These are phyloP conservation scores for Drosophila formosana DNA, from an alignment of 2,888 invertebrate species.

Conservation along the genomic window DNA sequence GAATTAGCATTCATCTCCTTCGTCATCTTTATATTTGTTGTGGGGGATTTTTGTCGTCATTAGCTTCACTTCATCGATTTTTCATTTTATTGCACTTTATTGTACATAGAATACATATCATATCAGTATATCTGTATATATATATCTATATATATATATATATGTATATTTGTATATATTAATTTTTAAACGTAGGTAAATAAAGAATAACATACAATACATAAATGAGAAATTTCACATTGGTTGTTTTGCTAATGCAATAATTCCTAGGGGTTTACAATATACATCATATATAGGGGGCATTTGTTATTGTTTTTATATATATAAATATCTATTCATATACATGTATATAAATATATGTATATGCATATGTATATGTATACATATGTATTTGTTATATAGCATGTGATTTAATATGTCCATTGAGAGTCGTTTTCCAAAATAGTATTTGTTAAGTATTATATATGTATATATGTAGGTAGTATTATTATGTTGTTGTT, in stretches of 20 bases:
- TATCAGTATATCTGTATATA: slow-evolving; percentile 45
- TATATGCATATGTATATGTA: slow-evolving; percentile 2
- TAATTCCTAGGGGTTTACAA: slow-evolving; percentile 53
- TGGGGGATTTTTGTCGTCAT: slow-evolving; percentile 3
- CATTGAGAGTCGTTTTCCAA: slow-evolving; percentile 40
- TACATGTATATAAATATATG: slow-evolving; percentile 22
- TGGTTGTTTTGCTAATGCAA: slow-evolving; percentile 25
- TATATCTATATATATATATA: slow-evolving; percentile 48
- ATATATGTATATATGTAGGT: background rate
- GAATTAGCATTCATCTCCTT: slow-evolving; percentile 23
- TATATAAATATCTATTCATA: slow-evolving; percentile 25
- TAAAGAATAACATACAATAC: slow-evolving; percentile 63
- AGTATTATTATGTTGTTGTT: slow-evolving; percentile 1
- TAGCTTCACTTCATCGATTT: slow-evolving; percentile 1
- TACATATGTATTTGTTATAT: slow-evolving; percentile 12
- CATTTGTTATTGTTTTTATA: slow-evolving; percentile 27
- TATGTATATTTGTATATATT: slow-evolving; percentile 50
- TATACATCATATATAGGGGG: slow-evolving; percentile 59
- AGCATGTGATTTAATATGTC: slow-evolving; percentile 41
- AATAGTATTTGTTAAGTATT: slow-evolving; percentile 16
- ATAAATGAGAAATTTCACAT: slow-evolving; percentile 50
- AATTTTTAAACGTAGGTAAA: slow-evolving; percentile 67
- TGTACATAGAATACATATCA: slow-evolving; percentile 53
- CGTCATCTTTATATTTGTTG: background rate
- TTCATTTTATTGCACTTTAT: slow-evolving; percentile 49